Evolutionary conservation across 2,797 vertebrate species (phyloP), one percentile per base, ranked within the genome.

Genomic region (Myoxocephalus aenaeus): DNA sequence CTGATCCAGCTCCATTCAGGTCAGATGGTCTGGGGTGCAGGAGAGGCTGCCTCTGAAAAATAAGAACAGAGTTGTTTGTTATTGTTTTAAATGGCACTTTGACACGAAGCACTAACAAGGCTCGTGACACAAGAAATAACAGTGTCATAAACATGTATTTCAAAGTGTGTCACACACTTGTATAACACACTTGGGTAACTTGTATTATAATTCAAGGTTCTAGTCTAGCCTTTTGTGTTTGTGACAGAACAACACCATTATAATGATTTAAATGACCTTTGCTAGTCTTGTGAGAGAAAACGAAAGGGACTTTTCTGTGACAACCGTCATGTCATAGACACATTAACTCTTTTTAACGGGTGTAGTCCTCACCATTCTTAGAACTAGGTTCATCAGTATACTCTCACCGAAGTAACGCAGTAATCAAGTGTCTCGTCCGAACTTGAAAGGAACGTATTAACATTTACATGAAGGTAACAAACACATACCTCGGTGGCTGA

Each of bases 11-110:
- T 86, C 15, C 81, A 59, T 59, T 80, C 10, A n/a, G 63, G 53
- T 84, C 75, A 59, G 78, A 56, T 32, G 75, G 32, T 38, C 12
- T 29, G 7, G 91, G 63, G 5, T 84, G 79, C 59, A 96, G 62
- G 42, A 96, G 88, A 69, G 90, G 89, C 53, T 83, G 80, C 72
- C 90, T 95, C 96, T 96, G 83, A 84, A 89, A 87, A 18, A 79
- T 17, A 87, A 86, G 15, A 80, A 17, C 1, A 84, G 9, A 75
- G 0, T 20, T 38, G 11, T 13, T 72, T 5, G 42, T 29, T 6
- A 15, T 7, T 25, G 13, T 13, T 5, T 40, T 40, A 7, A 18
- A 1, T 64, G 5, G 10, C 18, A 70, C 57, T 74, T 42, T 50
- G 8, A 70, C 53, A 64, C 9, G 25, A 44, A 50, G 18, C 25